Conservation (phyloP, 2,113 vertebrate species). For the Montifringilla adamsi region DNA sequence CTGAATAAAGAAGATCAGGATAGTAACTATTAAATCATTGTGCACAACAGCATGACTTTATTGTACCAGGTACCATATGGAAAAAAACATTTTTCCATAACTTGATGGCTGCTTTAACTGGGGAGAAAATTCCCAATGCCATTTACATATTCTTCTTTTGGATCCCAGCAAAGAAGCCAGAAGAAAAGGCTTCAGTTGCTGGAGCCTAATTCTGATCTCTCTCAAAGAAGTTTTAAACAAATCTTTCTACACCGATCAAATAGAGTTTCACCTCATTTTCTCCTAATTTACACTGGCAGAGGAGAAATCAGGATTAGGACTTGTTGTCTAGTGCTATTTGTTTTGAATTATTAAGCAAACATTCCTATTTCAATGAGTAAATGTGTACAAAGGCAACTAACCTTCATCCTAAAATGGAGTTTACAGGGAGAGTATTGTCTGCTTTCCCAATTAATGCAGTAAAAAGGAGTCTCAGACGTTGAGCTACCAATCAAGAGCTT, state of each 20-base stretch:
- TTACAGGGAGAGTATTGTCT: conserved; percentile 66
- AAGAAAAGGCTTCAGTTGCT: conserved; percentile 28
- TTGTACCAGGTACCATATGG: neutral
- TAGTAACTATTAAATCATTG: neutral
- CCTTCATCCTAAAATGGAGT: conserved; percentile 64
- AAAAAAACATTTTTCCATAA: neutral
- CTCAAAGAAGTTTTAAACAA: conserved; percentile 50
- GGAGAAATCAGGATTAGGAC: conserved; percentile 63
- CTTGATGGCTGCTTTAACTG: conserved; percentile 12
- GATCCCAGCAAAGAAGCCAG: neutral
- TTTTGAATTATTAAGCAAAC: conserved; percentile 70
- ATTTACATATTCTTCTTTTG: conserved; percentile 33
- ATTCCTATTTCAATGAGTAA: conserved; percentile 66
- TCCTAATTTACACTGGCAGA: conserved; percentile 63
- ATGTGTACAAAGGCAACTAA: conserved; percentile 68
- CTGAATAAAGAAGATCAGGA: neutral
- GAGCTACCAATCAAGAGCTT: conserved; percentile 59
- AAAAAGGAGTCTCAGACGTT: conserved; percentile 55
- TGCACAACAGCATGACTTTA: neutral
- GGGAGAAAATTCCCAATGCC: conserved; percentile 22
- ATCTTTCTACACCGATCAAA: conserved; percentile 50
- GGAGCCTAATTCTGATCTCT: conserved; percentile 35
- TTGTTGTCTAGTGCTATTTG: conserved; percentile 67
- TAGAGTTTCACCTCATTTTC: conserved; percentile 58
- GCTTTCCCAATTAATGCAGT: conserved; percentile 63